Conservation (phyloP, 2,113 vertebrate genomes). For the Platycercus adscitus region DNA sequence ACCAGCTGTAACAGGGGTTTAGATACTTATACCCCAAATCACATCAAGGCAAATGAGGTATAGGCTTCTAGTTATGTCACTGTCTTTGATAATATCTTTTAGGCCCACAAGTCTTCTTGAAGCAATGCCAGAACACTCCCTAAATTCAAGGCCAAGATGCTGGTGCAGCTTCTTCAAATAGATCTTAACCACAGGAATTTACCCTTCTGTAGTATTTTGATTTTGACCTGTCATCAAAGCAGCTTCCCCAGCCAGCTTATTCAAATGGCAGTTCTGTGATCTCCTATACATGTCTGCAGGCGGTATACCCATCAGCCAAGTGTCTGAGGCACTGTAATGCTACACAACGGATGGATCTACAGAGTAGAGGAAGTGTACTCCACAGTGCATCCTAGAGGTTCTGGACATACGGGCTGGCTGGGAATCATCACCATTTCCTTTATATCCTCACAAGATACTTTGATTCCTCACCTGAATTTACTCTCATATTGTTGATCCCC, state of each 20-base stretch:
- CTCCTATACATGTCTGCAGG: background rate
- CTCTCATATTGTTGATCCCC: background rate
- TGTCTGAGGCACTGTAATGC: background rate
- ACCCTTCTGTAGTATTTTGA: background rate
- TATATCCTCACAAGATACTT: background rate
- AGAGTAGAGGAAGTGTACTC: background rate
- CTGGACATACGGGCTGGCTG: background rate
- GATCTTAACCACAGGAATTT: background rate
- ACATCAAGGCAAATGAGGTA: background rate
- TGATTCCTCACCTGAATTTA: background rate
- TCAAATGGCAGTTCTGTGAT: background rate
- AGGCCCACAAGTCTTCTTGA: background rate
- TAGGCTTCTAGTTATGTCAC: background rate
- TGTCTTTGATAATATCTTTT: background rate
- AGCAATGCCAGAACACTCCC: background rate
- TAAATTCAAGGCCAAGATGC: background rate
- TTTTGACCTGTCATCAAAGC: background rate
- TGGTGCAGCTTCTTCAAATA: background rate
- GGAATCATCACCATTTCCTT: background rate
- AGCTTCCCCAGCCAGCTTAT: background rate
- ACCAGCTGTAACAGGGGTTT: background rate
- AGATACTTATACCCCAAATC: background rate
- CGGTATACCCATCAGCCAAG: rapidly evolving
- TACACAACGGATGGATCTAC: background rate
- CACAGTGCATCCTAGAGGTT: background rate